Evolutionary conservation across 2,888 invertebrate species (phyloP), one percentile per base, ranked within the genome.

Genomic region (Drosophila paracracens): DNA sequence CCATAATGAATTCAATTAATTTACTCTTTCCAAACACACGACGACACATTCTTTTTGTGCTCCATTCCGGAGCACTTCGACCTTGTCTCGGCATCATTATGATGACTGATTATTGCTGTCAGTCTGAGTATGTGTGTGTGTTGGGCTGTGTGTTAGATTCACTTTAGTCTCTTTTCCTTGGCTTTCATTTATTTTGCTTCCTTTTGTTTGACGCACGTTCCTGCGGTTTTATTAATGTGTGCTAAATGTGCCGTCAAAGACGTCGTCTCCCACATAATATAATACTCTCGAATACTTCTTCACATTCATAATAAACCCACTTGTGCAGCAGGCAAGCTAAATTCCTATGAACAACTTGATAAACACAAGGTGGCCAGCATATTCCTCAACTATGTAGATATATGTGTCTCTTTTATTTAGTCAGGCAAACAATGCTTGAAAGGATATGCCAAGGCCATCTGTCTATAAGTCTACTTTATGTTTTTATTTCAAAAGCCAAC

Each of bases 1-100:
- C 29, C 80, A 81, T 86, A 87, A 87, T 87, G 86, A 88, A 87
- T 84, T 88, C 88, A 86, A 87, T 87, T 87, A 87, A 87, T 87
- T 87, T 86, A 80, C 84, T 87, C 69, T 60, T 77, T 70, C 77
- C 83, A 76, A 83, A 83, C 69, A 67, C 60, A 29, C 52, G 21
- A 52, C 68, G 53, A 52, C 68, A 48, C 65, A 60, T 63, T 61
- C 56, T 66, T 76, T 70, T 73, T 53, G 46, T 62, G 51, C 57
- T 48, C 33, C 36, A 43, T 66, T 21, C 51, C 33, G 57, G 52
- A 61, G 52, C 36, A 61, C 58, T 68, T 68, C 61, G 69, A 81
- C 68, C 70, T 70, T 70, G 86, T 83, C 85, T 83, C 61, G 71
- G 79, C 82, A 73, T 81, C 79, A 82, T 85, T 86, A 85, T 82